Evolutionary conservation across 2,797 vertebrate species (phyloP), one percentile per base, ranked within the genome.

Genomic region (Paguma larvata): DNA sequence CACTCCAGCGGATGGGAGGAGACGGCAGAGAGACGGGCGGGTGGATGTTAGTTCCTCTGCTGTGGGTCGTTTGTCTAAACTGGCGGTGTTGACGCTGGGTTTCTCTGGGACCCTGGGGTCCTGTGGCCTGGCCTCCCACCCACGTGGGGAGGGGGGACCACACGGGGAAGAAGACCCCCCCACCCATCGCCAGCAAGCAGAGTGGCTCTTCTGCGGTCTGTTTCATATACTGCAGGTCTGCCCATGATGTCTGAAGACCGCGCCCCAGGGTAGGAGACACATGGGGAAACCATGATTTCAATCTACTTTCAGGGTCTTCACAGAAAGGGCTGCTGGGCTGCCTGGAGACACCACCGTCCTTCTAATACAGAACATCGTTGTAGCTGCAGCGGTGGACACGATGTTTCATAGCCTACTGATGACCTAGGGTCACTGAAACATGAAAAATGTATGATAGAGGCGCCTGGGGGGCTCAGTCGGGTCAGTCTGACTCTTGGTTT

Each of bases 311-410:
- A 2, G 44, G 53, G 38, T 3, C 2, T 5, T 7, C 0, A 0
- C 21, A n/a, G 67, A 41, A 30, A 83, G 51, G 41, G 8, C 6
- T 0, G 2, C 27, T 0, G 3, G 67, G 34, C n/a, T 70, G n/a
- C 16, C 27, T 3, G 13, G n/a, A 0, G 13, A 10, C 4, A 7
- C 68, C 13, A 1, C 10, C 32, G 9, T 16, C 51, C 46, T 21
- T 21, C 56, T 6, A 4, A 4, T 44, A 2, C 3, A 0, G 0
- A 15, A 5, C 3, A 0, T 1, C 7, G 46, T 6, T 25, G 44
- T 2, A 19, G 75, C 38, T 8, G 0, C 2, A 0, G 56, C 0
- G 8, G 34, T 8, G n/a, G 3, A 0, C 5, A 2, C 4, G 4
- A 3, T 0, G 1, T 11, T 13, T 14, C 51, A 0, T 11, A 10